These are phyloP conservation scores for Hypercompe scribonia DNA, from an alignment of 2,888 invertebrate species.

Conservation along the genomic window DNA sequence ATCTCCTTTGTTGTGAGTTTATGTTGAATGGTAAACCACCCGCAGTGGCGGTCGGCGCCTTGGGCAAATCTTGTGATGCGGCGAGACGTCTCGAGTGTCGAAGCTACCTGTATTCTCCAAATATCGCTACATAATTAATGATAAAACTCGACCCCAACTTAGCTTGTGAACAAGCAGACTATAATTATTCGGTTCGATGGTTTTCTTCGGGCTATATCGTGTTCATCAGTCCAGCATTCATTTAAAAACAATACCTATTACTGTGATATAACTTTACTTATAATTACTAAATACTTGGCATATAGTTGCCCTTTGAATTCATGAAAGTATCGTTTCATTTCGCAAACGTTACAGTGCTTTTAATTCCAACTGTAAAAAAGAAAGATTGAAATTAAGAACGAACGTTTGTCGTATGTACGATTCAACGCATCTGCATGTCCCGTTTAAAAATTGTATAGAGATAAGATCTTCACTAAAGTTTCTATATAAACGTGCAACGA, in stretches of 20 bases:
- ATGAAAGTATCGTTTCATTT: not conserved
- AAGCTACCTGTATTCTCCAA: conserved; percentile 68
- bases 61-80: conserved; percentile 52
- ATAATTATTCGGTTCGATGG: conserved; percentile 26
- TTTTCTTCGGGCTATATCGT: not conserved
- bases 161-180: conserved; percentile 6
- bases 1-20: conserved; percentile 16
- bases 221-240: conserved; percentile 5
- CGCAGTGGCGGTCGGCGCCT: conserved; percentile 40
- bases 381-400: not conserved
- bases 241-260: not conserved
- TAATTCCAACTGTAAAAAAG: not conserved
- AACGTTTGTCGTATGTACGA: not conserved
- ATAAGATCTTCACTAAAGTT: conserved; percentile 28
- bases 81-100: conserved; percentile 82
- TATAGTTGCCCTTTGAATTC: not conserved
- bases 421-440: conserved; percentile 7
- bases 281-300: conserved; percentile 2
- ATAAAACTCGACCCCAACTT: conserved; percentile 41
- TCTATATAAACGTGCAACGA: conserved; percentile 36
- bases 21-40: conserved; percentile 38
- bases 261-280: not conserved
- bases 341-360: not conserved
- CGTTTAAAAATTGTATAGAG: conserved; percentile 17
- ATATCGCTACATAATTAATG: conserved; percentile 69